Percentiles rank a stretch among this genome's conserved stretches.
Evolutionary conservation across 2,797 vertebrate species (phyloP).

Genomic region (Scarus forsteni): DNA sequence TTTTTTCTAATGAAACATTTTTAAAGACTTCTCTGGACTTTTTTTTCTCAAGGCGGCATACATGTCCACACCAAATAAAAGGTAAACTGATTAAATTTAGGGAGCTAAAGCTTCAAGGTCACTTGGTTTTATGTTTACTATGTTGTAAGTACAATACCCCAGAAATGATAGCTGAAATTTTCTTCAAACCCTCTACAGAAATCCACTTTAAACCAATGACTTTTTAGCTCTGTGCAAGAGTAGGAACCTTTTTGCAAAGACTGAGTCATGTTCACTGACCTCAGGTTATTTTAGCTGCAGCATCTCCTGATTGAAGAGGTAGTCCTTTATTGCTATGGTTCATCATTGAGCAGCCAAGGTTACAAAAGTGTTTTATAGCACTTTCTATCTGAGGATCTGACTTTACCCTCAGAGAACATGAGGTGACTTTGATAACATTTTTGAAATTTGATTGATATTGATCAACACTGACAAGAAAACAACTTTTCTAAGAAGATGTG

Average conservation of each 20-base stretch:
- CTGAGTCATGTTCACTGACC: slow-evolving; percentile 7
- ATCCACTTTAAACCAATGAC: no score
- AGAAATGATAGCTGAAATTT: no score
- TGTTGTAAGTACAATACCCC: no score
- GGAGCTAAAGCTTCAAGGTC: no score
- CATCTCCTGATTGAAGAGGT: slow-evolving; percentile 10
- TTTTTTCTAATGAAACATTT: no score
- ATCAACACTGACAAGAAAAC: slow-evolving; percentile 27
- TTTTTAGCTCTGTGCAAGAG: no score
- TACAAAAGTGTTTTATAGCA: slow-evolving; percentile 6
- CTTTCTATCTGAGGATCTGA: slow-evolving; percentile 7
- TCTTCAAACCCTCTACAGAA: no score
- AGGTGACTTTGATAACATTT: slow-evolving; percentile 5
- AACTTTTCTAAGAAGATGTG: background rate
- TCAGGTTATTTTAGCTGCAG: background rate
- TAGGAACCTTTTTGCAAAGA: background rate
- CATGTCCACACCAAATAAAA: no score
- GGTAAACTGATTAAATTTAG: no score
- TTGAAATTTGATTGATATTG: slow-evolving; percentile 10
- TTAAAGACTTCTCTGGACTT: no score
- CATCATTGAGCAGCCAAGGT: slow-evolving; percentile 23
- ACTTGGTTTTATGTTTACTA: no score
- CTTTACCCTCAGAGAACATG: slow-evolving; percentile 15
- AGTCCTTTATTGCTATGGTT: background rate
- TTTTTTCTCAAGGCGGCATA: no score